A percentile compares a stretch with the other conserved stretches of the same genome.
These are phyloP conservation scores for Anthrax anthrax DNA, from an alignment of 2,888 invertebrate genomes.

Conservation along the genomic window DNA sequence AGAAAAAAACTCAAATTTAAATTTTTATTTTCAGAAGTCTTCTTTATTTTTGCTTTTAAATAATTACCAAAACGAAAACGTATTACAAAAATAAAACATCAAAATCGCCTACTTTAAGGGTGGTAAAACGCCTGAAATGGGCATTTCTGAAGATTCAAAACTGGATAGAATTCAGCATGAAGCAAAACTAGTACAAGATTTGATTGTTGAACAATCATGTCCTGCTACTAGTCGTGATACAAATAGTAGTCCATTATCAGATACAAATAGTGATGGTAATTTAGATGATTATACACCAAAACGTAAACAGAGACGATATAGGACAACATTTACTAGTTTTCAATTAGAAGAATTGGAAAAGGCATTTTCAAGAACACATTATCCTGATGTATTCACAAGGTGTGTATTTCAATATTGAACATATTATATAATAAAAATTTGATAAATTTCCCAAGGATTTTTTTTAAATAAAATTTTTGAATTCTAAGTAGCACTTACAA, in stretches of 20 bases:
- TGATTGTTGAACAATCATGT: slow-evolving; percentile 27
- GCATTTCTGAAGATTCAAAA: slow-evolving; percentile 37
- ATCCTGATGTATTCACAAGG: slow-evolving; percentile 96
- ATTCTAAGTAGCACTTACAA: too few relatives aligned
- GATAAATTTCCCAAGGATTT: too few relatives aligned
- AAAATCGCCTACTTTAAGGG: slow-evolving; percentile 11
- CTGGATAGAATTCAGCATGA: slow-evolving; percentile 35
- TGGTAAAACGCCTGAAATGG: slow-evolving; percentile 23
- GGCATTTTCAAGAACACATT: slow-evolving; percentile 93
- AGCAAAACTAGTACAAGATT: slow-evolving; percentile 33
- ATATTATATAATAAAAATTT: too few relatives aligned
- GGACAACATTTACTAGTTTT: slow-evolving; percentile 90
- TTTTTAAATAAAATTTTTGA: too few relatives aligned
- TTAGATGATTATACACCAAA: slow-evolving; percentile 71
- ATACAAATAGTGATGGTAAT: slow-evolving; percentile 49
- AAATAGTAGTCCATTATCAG: slow-evolving; percentile 38
- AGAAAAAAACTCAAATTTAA: too few relatives aligned
- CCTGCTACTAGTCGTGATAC: slow-evolving; percentile 34
- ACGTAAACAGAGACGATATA: slow-evolving; percentile 76
- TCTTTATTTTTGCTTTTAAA: too few relatives aligned
- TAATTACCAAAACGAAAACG: too few relatives aligned
- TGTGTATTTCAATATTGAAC: slow-evolving; percentile 28
- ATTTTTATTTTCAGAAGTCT: too few relatives aligned
- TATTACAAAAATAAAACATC: slow-evolving; percentile 4
- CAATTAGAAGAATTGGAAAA: slow-evolving; percentile 93